Evolutionary conservation across 2,113 vertebrate genomes (phyloP), one percentile per base, ranked within the genome.

Genomic region (Semnornis frantzii): DNA sequence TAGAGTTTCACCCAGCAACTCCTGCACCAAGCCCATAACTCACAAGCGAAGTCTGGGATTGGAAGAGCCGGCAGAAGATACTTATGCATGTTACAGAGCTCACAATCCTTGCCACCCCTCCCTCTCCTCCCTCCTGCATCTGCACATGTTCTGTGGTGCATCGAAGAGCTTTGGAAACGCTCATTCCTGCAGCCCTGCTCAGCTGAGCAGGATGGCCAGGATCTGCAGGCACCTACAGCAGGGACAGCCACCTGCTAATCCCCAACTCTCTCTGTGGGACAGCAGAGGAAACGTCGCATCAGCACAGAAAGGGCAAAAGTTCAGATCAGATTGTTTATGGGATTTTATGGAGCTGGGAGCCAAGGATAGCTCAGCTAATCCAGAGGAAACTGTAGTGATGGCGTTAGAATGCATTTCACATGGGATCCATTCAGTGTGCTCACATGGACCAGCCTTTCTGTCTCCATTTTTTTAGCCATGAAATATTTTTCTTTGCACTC

Each of bases 391-490:
- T 85, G 85, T 82, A 95, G 89, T 28, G 0, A 95, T 96, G 94
- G 95, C 64, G 15, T 94, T 90, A 52, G 90, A 92, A 69, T 42
- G 84, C 80, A 27, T 94, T 96, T 95, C 95, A 96, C 95, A 75
- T 95, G 95, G 95, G 96, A 91, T 97, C 88, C 95, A 91, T 95
- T 96, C 95, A 84, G 87, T 0, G 2, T 0, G 6, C 21, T 95
- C 92, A 82, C 28, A 91, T 60, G 73, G 92, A 94, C 96, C 81
- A 76, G 95, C 88, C 97, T 97, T 93, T 96, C 95, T 96, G 96
- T 96, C 97, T 97, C 96, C 94, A 34, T 89, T 92, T 96, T 93
- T 93, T 96, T 91, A 94, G 90, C 90, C 92, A 82, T 95, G 89
- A 94, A 94, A 92, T 97, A 89, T 91, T 96, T 96, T 95, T 95